phyloP scores from a whole-genome alignment of 2,797 vertebrate genomes.

The Psittacula derbiana region DNA sequence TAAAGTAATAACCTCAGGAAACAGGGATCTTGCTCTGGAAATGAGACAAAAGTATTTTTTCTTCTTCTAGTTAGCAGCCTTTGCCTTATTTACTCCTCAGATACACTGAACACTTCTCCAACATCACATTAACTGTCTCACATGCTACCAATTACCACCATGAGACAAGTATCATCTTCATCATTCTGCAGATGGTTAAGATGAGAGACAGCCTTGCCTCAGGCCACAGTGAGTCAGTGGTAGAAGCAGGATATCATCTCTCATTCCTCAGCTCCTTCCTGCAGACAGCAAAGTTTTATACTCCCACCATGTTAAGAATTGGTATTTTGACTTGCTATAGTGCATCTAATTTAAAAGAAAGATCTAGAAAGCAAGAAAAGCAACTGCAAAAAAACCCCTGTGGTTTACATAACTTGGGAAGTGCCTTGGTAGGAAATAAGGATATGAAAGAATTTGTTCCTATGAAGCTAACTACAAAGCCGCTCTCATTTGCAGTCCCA shows the following conservation, averaged over 20 bases:
- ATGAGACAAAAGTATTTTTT: neutral
- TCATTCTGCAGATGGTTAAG: conserved; percentile 6
- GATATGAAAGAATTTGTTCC: neutral
- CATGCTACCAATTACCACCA: conserved; percentile 24
- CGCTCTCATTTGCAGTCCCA: neutral
- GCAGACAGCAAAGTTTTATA: neutral
- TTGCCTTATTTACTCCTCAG: neutral
- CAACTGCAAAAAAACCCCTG: neutral
- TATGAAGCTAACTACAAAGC: neutral
- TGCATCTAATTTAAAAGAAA: neutral
- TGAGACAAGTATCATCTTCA: conserved; percentile 15
- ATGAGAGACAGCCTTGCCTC: conserved; percentile 27
- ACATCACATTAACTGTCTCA: neutral
- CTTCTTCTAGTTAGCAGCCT: neutral
- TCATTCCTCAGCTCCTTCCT: neutral
- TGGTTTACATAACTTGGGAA: neutral
- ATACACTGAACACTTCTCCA: neutral
- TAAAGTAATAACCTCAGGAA: neutral
- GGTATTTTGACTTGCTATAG: neutral
- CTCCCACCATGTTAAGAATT: neutral
- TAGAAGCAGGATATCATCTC: neutral
- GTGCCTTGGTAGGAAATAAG: neutral
- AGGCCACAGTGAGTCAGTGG: conserved; percentile 29
- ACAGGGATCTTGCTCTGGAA: neutral
- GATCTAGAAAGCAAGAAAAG: neutral